phyloP scores from a whole-genome alignment of 2,888 invertebrate species.

The Exocentrus adspersus region DNA sequence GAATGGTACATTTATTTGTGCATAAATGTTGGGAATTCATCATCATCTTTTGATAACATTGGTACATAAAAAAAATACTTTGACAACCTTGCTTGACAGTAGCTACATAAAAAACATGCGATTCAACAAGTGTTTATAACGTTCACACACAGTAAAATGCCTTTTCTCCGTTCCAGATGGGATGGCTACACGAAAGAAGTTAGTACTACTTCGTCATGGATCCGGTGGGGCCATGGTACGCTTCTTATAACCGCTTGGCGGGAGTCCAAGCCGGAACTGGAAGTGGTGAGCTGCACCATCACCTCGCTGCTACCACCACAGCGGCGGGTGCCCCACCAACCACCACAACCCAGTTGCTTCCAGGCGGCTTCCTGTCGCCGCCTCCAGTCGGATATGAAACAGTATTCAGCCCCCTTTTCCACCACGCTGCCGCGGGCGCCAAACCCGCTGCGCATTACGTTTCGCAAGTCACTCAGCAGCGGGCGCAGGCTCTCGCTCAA shows the following conservation, averaged over 20 bases:
- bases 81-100: too few species aligned
- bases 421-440: constrained; percentile 74
- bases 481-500: constrained; percentile 68
- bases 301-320: constrained; percentile 68
- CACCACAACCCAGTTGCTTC: constrained; percentile 73
- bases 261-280: constrained; percentile 71
- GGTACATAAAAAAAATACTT: too few species aligned
- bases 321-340: constrained; percentile 68
- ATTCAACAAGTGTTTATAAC: too few species aligned
- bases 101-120: too few species aligned
- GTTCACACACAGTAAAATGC: constrained; percentile 6
- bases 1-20: too few species aligned
- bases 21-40: too few species aligned
- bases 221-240: constrained; percentile 91
- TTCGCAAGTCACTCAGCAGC: constrained; percentile 70
- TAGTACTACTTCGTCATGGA: constrained; percentile 70
- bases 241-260: constrained; percentile 84
- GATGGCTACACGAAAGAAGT: constrained; percentile 58
- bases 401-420: constrained; percentile 85
- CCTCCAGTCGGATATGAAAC: constrained; percentile 82
- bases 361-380: constrained; percentile 78
- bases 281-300: constrained; percentile 75
- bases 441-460: constrained; percentile 68
- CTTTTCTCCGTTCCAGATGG: constrained; percentile 56
- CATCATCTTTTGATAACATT: too few species aligned